Evolutionary conservation across 2,797 vertebrate genomes (phyloP), one percentile per base, ranked within the genome.

Genomic region (Acridotheres tristis): DNA sequence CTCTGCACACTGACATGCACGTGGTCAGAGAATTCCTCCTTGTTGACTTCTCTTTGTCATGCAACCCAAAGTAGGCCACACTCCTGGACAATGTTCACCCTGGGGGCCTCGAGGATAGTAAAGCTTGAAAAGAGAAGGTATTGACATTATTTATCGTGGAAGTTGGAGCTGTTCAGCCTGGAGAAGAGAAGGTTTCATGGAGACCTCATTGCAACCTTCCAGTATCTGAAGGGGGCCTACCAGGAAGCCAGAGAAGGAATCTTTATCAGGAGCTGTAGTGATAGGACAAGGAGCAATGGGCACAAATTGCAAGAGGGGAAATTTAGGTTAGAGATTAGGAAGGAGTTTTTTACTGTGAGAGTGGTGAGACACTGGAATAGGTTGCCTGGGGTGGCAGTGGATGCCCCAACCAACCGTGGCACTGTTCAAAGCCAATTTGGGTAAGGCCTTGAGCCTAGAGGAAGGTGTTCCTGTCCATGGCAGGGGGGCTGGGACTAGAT

Each of bases 171-270:
- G 13, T 7, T 66, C 40, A 72, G 40, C 13, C 47, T 42, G 30
- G 18, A 66, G 30, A n/a, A 59, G 25, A 66, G 45, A 42, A 25
- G 30, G 16, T 4, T 47, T 18, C 0, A 0, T 13, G 30, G 19
- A 78, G 3, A 78, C 6, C 25, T 65, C 87, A 47, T 2, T 50
- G 29, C 29, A 58, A 45, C 45, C 66, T 47, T 42, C 13, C n/a
- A 47, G 40, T 47, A 50, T 17, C 32, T 38, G 50, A 62, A 62
- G 19, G 16, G 7, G 8, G 13, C 43, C 38, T 40, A 71, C 29
- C 15, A 16, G 21, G 30, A 65, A 47, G 27, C 40, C 7, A 7
- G 45, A 77, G n/a, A 53, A 43, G 13, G n/a, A 53, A 25, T 34
- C 26, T 36, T 72, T 17, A 58, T 10, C 45, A 36, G 38, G n/a